A percentile compares a stretch with the other conserved stretches of the same genome.
These are phyloP conservation scores for Bolinopsis microptera DNA, from an alignment of 37 sponge, comb jelly and placozoan genomes.

Conservation along the genomic window DNA sequence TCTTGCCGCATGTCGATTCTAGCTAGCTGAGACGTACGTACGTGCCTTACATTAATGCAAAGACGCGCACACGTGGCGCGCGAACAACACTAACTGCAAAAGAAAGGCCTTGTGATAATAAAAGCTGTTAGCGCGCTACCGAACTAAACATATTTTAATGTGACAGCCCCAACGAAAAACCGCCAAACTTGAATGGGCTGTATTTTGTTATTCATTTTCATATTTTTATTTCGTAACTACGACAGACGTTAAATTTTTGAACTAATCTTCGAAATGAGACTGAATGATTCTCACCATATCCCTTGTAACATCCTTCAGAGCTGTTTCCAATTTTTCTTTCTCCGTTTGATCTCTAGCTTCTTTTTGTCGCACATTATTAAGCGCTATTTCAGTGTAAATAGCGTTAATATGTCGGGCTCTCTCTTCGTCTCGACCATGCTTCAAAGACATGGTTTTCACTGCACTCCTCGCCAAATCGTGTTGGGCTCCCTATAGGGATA, in stretches of 20 bases:
- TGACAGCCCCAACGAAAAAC: constrained; percentile 28
- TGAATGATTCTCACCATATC: constrained; percentile 15
- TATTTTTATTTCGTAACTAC: too few species aligned
- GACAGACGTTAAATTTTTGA: too few species aligned
- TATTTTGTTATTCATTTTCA: too few species aligned
- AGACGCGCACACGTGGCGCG: not conserved
- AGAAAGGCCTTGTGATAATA: not conserved
- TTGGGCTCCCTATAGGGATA: constrained; percentile 12
- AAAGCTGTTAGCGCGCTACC: not conserved
- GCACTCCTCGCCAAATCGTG: constrained; percentile 53
- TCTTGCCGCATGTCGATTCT: not conserved
- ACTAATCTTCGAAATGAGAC: too few species aligned
- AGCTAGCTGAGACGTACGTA: not conserved
- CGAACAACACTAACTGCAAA: not conserved
- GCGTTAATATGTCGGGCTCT: constrained; percentile 53
- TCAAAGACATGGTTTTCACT: constrained; percentile 29
- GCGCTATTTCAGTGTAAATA: constrained; percentile 59
- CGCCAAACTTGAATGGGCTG: constrained; percentile 1
- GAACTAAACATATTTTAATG: not conserved
- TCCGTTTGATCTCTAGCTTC: not conserved
- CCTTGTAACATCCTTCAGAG: not conserved
- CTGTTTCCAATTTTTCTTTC: constrained; percentile 25
- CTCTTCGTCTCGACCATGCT: constrained; percentile 24
- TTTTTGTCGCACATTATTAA: not conserved
- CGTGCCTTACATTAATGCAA: not conserved